Evolutionary conservation across 2,888 invertebrate genomes (phyloP), one percentile per base, ranked within the genome.

Genomic region (Microlaimidae sp.): DNA sequence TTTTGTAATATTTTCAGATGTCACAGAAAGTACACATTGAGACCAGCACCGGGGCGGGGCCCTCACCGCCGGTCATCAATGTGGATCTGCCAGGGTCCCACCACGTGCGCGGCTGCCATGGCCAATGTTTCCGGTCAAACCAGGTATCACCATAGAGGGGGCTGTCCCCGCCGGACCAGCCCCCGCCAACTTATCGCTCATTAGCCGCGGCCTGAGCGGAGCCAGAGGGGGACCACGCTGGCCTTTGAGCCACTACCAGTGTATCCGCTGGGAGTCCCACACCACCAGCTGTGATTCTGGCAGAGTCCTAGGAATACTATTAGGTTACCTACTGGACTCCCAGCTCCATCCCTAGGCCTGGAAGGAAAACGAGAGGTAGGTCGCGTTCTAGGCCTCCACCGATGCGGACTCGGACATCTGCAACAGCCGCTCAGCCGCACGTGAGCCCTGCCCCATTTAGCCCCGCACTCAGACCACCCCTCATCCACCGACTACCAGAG

Each of bases 241-340:
- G n/a, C n/a, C n/a, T n/a, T n/a, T n/a, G n/a, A n/a, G n/a, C n/a
- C n/a, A 27, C 51, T 25, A 56, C 40, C 50, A 63, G 60, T 28
- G 46, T 63, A 41, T 58, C 59, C 45, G 62, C 61, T 13, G 56
- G 63, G 17, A 62, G 63, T 2, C 67, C 66, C 23, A 61, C 58
- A 49, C 69, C 69, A 52, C 63, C 67, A 4, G 69, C 68, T 4
- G 62, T 62, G 7, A 68, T 69, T 49, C 57, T 68, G 25, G 68
- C 68, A 62, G 26, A 59, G 59, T 38, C 68, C 67, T 1, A 52
- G 66, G 25, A 57, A 56, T 46, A 64, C 63, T 4, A 61, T 62
- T 28, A 59, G 59, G 45, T 57, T 62, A n/a, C 58, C 60, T 1
- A 52, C n/a, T n/a, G 59, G 2, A 56, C 58, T 17, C 56, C 52